Evolutionary conservation across 1,140 invertebrate genomes (phyloP).

Genomic region (Phenacoccus solenopsis): DNA sequence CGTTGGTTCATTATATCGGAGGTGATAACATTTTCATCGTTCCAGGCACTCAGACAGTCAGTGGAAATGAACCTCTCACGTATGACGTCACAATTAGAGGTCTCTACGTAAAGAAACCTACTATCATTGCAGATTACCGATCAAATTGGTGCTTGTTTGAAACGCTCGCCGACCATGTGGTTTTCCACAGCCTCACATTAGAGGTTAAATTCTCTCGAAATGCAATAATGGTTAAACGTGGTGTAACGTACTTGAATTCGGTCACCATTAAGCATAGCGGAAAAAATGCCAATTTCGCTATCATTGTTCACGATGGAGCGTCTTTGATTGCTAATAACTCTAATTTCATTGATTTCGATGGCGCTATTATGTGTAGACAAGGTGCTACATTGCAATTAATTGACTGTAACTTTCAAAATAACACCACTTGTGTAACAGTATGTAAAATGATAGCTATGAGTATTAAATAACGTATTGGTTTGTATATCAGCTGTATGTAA

Average conservation of each 20-base stretch:
- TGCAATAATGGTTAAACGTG: not conserved
- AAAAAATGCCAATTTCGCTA: not conserved
- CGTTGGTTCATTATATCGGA: not conserved
- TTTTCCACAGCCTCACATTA: not conserved
- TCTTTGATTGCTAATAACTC: not conserved
- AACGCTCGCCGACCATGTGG: not conserved
- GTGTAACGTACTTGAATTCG: not conserved
- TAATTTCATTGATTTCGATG: not conserved
- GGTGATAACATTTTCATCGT: not conserved
- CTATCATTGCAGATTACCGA: not conserved
- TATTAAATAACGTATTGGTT: too few species aligned
- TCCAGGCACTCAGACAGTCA: not conserved
- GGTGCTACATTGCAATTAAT: not conserved
- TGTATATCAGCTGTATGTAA: too few species aligned
- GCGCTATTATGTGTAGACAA: not conserved
- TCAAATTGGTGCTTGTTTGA: constrained; percentile 6
- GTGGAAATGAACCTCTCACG: not conserved
- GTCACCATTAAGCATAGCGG: not conserved
- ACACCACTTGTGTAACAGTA: not conserved
- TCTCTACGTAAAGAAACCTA: not conserved
- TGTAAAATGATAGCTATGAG: too few species aligned
- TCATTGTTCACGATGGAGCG: not conserved
- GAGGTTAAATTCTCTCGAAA: not conserved
- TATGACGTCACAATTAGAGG: not conserved
- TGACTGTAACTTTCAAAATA: not conserved